phyloP scores from a whole-genome alignment of 1,140 invertebrate genomes.

The Neodiprion lecontei region DNA sequence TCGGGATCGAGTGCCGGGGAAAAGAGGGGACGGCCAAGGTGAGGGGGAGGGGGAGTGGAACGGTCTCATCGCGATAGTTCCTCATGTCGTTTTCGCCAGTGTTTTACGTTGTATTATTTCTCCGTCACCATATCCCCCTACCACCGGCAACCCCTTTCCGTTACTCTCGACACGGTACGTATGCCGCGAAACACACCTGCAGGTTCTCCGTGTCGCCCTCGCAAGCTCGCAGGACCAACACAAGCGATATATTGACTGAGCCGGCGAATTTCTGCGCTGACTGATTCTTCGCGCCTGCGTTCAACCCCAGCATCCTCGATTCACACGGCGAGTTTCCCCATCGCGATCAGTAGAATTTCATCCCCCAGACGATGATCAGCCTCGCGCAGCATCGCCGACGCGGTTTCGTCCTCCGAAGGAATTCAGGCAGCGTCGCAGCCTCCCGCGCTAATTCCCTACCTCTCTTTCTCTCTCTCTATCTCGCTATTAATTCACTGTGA shows the following conservation, averaged over 20 bases:
- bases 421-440: too few relatives aligned
- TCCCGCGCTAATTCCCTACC: too few relatives aligned
- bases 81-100: constrained; percentile 3
- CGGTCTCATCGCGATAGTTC: background rate
- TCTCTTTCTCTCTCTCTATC: too few relatives aligned
- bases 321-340: constrained; percentile 26
- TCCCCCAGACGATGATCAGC: background rate
- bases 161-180: too few relatives aligned
- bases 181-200: too few relatives aligned
- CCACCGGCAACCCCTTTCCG: constrained; percentile 30
- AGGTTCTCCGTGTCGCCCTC: too few relatives aligned
- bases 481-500: too few relatives aligned
- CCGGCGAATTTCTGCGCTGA: constrained; percentile 49
- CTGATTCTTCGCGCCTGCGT: constrained; percentile 56
- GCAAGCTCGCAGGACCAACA: too few relatives aligned
- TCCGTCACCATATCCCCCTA: constrained; percentile 13
- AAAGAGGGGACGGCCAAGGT: background rate
- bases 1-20: background rate
- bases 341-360: background rate
- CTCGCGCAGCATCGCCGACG: background rate
- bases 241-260: constrained; percentile 58
- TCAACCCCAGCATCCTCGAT: constrained; percentile 25
- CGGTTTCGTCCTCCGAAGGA: background rate
- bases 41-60: background rate
- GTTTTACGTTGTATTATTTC: background rate